Evolutionary conservation across 2,888 invertebrate genomes (phyloP), one percentile per base, ranked within the genome.

Genomic region (Matsumyia berberina): DNA sequence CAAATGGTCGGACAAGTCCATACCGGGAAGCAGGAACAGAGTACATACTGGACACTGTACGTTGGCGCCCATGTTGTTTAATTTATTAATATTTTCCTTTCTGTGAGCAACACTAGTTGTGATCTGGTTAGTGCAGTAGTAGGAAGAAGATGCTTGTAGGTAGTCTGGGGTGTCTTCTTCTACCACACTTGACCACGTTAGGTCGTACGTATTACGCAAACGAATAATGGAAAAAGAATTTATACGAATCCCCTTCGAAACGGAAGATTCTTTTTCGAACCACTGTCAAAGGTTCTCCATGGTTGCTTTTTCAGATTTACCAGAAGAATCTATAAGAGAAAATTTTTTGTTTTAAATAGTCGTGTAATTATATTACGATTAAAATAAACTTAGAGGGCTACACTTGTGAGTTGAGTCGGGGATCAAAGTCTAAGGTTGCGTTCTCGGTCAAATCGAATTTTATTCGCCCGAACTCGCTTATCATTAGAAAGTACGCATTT

Each of bases 1-100:
- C 91, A 97, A 93, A 91, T 97, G 97, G 86, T 94, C 94, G 90
- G 96, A 95, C 88, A 97, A 92, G 79, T 95, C 94, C 93, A 97
- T 97, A 74, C 96, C 97, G 92, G 95, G 95, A 88, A 96, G 94
- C 87, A 97, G 93, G 91, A 94, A 97, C 86, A 97, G 93, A 42
- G 96, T 97, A 92, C 97, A 97, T 87, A 97, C 96, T 69, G 97
- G 97, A 91, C 97, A 97, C 90, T 94, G 94, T 88, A 94, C 89
- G 80, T 89, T 90, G 81, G 89, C 90, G 73, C 88, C 89, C 91
- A 91, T 91, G 87, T 82, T 90, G 87, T 69, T 51, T 51, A 42
- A 12, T 55, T 85, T 76, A 31, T 58, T 53, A 15, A 37, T 55
- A 7, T 46, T 46, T 49, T 62, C 11, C 55, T 49, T 53, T 6